Base-by-base conservation (phyloP, 2,797 vertebrate genomes). In the Tamandua tetradactyla region DNA sequence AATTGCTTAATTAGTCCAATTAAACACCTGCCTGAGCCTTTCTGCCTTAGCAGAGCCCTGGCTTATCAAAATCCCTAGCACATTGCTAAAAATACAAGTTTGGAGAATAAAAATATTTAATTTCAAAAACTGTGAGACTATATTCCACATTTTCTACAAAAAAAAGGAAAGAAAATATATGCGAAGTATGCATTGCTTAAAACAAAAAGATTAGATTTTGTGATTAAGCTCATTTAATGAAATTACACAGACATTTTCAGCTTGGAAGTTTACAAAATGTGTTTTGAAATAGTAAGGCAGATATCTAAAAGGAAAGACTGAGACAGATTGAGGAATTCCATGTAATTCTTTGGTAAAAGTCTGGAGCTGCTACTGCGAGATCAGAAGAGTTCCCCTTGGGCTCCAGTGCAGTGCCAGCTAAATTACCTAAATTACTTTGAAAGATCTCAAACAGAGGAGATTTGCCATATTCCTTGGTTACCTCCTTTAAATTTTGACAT, bases 11-110 rank as follows among this genome's bases (percentile, higher is more conserved):
- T 95, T 97, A 85, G 68, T 95, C 49, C 76, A 95, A 20, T 97
- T 98, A 98, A 98, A 97, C 91, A 97, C 93, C 95, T 97, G 93
- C 64, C 81, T 87, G 82, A 96, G 55, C 57, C 69, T 95, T 96
- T 84, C 81, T 93, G n/a, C 61, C 55, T 97, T 96, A 93, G 59
- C 35, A 95, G 57, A 88, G 49, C 20, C 44, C 61, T 13, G 1
- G 47, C 78, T 95, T 95, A 30, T 52, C 18, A 42, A 90, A 95
- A 94, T 94, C 79, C 76, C 35, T 42, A 40, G 55, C 7, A 61
- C 55, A 61, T 25, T 83, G 23, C 83, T 96, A 89, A 94, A 95
- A 96, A 88, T 27, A 20, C 22, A 27, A 76, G 35, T 75, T 74
- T 42, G 80, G 61, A 27, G 17, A 95, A 74, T 84, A 25, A 59